Base-by-base conservation (phyloP, 1,140 invertebrate species). In the Brachionus rotundiformis region DNA sequence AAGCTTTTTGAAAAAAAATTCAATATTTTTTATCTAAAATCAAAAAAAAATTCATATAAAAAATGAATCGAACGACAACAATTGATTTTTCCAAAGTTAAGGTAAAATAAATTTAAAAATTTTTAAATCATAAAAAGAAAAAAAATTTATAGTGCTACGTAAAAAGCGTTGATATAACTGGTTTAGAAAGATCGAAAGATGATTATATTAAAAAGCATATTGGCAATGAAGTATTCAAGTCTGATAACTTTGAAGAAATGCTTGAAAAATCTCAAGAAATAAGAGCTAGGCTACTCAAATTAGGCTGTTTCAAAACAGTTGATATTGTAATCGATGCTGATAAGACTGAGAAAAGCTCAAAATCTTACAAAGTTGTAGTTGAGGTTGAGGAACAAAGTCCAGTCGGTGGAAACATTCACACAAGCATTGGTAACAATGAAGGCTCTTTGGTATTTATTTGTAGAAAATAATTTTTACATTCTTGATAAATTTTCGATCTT, bases 311-410 rank as follows among this genome's bases (percentile, higher is more conserved):
- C 86, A 92, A 91, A 83, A 92, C 92, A 84, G 91, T 96, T 79
- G 91, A 90, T 11, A 91, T 95, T 33, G 90, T 90, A 82, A 93
- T 96, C 83, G 94, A 96, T 86, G 93, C 93, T 13, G 71, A 81
- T 33, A 27, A 36, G 8, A 10, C 36, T n/a, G 47, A 44, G 36
- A 80, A 73, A 19, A 76, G 49, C 23, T 90, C 91, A 16, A 91
- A 94, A 86, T 93, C 93, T 36, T 91, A 94, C 82, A 93, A 95
- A 89, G 91, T 96, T 5, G 94, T 92, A 13, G 95, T 94, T 86
- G 90, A 91, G 82, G 93, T 95, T 13, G 89, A 90, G 81, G 94
- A 95, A 88, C 84, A 92, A 73, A 91, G 91, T 63, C 86, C 92
- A 31, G 84, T 94, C 29, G 90, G 91, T 49, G 94, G 94, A 10